Evolutionary conservation across 2,888 invertebrate species (phyloP).

Genomic region (Lymantria dispar): DNA sequence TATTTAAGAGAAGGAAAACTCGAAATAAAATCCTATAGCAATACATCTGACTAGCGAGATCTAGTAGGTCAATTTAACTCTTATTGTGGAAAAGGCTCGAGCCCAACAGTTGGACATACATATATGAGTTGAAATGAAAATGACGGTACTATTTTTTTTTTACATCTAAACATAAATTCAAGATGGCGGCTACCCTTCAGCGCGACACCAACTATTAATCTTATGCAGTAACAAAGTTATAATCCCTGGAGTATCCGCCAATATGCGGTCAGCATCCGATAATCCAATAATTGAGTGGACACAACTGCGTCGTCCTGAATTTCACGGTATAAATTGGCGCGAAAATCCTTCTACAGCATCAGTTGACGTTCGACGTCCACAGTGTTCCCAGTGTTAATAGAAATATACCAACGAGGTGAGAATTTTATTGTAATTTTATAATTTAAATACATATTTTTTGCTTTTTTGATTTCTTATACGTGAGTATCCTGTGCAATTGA

Average conservation of each 20-base stretch:
- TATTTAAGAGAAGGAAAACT: too few species aligned
- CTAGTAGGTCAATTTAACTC: too few species aligned
- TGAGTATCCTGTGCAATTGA: too few species aligned
- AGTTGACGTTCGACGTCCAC: conserved; percentile 52
- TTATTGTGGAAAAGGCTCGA: too few species aligned
- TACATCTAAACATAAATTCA: conserved; percentile 1
- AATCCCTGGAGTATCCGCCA: conserved; percentile 58
- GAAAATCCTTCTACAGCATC: conserved; percentile 49
- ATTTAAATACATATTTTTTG: too few species aligned
- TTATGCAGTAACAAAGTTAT: conserved; percentile 67
- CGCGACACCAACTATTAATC: conserved; percentile 36
- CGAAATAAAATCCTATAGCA: too few species aligned
- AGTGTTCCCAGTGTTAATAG: conserved; percentile 48
- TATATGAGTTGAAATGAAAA: too few species aligned
- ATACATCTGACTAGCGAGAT: too few species aligned
- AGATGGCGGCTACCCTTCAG: conserved; percentile 21
- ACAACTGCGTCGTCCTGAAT: conserved; percentile 41
- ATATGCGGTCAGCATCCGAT: conserved; percentile 69
- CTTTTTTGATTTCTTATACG: too few species aligned
- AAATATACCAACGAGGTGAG: conserved; percentile 18
- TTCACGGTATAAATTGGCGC: conserved; percentile 60
- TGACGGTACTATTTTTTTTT: too few species aligned
- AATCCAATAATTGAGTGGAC: conserved; percentile 72
- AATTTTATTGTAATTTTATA: background rate
- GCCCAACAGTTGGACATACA: too few species aligned